Evolutionary conservation across 92 coral and sea anemone species (phyloP).

Genomic region (Porites cylindrica): DNA sequence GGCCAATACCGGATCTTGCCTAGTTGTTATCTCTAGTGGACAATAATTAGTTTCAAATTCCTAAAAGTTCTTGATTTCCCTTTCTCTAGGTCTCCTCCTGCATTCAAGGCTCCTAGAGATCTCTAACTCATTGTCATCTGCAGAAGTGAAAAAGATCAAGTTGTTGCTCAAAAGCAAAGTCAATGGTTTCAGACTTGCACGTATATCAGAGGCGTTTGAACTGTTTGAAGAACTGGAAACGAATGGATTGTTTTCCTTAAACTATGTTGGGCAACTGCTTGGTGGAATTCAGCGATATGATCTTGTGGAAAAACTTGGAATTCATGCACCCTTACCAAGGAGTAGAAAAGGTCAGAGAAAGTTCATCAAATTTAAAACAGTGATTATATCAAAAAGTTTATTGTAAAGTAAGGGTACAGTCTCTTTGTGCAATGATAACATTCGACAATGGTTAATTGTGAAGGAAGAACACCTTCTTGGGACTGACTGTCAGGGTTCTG

Average conservation of each 20-base stretch:
- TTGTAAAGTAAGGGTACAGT: no score
- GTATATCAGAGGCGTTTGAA: conserved; percentile 5
- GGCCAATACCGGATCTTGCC: no score
- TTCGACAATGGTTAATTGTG: no score
- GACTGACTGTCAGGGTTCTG: no score
- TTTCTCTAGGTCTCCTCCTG: background rate
- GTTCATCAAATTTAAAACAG: background rate
- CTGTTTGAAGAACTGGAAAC: conserved; percentile 28
- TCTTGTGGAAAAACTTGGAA: conserved; percentile 28
- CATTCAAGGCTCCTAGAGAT: conserved; percentile 17
- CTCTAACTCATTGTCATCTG: conserved; percentile 22
- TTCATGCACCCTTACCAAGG: background rate
- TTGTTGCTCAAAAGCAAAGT: background rate
- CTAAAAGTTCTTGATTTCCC: no score
- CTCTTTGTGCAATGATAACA: no score
- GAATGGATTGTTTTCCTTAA: background rate
- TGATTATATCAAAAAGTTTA: background rate
- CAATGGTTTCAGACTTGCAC: background rate
- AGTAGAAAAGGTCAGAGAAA: background rate
- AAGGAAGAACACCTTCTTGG: no score
- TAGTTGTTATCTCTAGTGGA: no score
- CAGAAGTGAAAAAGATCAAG: conserved; percentile 17
- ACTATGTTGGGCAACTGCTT: conserved; percentile 12
- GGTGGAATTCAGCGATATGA: conserved; percentile 15
- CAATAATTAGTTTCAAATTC: no score